phyloP scores from a whole-genome alignment of 2,113 vertebrate species.

The Himantopus leucocephalus region DNA sequence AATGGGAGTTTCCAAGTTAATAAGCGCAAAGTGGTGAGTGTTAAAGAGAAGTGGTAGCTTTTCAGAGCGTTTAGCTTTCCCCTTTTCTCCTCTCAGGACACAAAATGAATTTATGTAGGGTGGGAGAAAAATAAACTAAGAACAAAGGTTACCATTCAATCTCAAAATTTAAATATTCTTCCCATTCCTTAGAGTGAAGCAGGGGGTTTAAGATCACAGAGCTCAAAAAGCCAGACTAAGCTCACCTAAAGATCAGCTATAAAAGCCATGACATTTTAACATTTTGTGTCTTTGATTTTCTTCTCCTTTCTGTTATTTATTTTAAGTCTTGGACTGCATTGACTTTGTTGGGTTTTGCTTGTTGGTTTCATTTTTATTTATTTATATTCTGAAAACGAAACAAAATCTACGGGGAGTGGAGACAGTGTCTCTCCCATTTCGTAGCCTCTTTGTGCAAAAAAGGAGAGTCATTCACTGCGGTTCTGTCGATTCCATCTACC shows the following conservation, averaged over 20 bases:
- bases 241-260: constrained; percentile 44
- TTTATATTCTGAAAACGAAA: background rate
- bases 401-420: background rate
- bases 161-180: constrained; percentile 27
- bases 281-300: background rate
- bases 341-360: background rate
- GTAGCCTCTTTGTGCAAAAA: background rate
- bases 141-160: constrained; percentile 28
- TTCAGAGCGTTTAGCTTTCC: background rate
- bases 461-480: background rate
- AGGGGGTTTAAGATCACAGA: constrained; percentile 8
- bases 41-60: constrained; percentile 38
- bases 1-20: constrained; percentile 95
- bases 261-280: constrained; percentile 47
- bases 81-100: background rate
- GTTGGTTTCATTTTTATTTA: background rate
- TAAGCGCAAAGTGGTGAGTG: constrained; percentile 95
- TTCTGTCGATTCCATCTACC: background rate
- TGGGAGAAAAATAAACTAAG: constrained; percentile 39
- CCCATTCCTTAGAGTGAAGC: constrained; percentile 36
- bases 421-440: background rate
- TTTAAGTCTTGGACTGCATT: background rate
- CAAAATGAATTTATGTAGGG: background rate
- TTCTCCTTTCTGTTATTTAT: constrained; percentile 5
- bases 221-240: constrained; percentile 32